Conservation (phyloP, 2,797 vertebrate genomes). For the Gymnothorax reevesii region DNA sequence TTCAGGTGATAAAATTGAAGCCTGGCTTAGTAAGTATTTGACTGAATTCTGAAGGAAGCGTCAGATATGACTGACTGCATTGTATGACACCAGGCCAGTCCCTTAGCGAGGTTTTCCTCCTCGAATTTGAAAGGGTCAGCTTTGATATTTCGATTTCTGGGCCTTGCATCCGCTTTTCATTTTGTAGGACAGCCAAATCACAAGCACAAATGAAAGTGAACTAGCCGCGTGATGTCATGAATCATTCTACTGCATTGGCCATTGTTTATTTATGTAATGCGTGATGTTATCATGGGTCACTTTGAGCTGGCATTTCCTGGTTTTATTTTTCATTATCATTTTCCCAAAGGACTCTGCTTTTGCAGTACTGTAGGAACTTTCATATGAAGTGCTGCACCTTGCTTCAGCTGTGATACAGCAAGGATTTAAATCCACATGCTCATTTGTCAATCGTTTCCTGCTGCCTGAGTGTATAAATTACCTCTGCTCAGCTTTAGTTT, state of each 20-base stretch:
- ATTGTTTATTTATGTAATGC: not conserved
- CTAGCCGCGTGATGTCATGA: not conserved
- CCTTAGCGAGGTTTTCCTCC: not conserved
- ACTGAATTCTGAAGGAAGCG: not conserved
- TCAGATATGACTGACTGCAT: not conserved
- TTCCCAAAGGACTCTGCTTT: not conserved
- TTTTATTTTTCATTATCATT: not conserved
- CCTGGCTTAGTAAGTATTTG: not conserved
- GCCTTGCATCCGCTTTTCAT: not conserved
- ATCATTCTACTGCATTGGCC: not conserved
- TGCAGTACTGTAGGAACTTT: not conserved
- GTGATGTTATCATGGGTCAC: not conserved
- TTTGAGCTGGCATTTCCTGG: not conserved
- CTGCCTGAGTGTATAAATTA: not conserved
- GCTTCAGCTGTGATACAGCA: not conserved
- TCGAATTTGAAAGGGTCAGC: not conserved
- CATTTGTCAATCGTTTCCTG: not conserved
- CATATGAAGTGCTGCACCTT: not conserved
- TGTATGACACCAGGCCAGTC: not conserved
- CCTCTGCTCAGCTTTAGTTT: not conserved
- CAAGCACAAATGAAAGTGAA: slow-evolving; percentile 3
- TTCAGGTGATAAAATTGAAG: slow-evolving; percentile 31
- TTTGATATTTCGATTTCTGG: not conserved
- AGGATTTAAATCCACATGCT: not conserved
- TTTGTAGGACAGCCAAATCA: not conserved